Percentiles rank a stretch among this genome's conserved stretches.
phyloP scores from a whole-genome alignment of 1,140 invertebrate genomes.

The Daktulosphaira vitifoliae region DNA sequence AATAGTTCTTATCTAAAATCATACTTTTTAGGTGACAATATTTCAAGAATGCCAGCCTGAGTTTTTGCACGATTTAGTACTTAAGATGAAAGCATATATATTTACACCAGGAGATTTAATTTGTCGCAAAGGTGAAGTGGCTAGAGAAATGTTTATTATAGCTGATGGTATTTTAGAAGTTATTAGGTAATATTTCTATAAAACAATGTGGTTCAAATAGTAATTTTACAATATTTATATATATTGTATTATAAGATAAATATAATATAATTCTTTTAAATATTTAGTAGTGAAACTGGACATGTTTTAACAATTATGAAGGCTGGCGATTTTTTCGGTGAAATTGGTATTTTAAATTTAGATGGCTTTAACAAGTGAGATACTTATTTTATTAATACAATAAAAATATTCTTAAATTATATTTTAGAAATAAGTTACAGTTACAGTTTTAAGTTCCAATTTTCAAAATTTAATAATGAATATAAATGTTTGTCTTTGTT shows the following conservation, averaged over 20 bases:
- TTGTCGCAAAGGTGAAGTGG: conserved; percentile 88
- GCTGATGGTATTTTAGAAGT: conserved; percentile 94
- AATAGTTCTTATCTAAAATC: not conserved
- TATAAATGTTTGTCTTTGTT: no score
- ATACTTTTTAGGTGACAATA: conserved; percentile 44
- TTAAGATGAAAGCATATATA: conserved; percentile 97
- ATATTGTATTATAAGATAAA: conserved; percentile 31
- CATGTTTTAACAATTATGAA: conserved; percentile 92
- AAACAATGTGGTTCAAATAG: not conserved
- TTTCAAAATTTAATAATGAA: no score
- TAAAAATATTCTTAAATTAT: no score
- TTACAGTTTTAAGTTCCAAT: no score
- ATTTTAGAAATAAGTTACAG: no score
- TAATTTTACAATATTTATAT: not conserved
- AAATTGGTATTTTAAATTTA: conserved; percentile 92
- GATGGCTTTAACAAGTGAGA: conserved; percentile 93
- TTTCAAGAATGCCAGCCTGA: conserved; percentile 96
- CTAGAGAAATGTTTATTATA: conserved; percentile 96
- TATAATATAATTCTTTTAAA: no score
- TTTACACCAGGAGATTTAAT: conserved; percentile 95
- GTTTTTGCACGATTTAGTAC: conserved; percentile 89
- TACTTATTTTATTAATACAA: conserved; percentile 26
- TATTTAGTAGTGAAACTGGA: conserved; percentile 69
- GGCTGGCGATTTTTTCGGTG: conserved; percentile 94
- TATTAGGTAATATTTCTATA: conserved; percentile 50